Evolutionary conservation across 2,113 vertebrate genomes (phyloP).

Genomic region (Coptodon bakossiorum): DNA sequence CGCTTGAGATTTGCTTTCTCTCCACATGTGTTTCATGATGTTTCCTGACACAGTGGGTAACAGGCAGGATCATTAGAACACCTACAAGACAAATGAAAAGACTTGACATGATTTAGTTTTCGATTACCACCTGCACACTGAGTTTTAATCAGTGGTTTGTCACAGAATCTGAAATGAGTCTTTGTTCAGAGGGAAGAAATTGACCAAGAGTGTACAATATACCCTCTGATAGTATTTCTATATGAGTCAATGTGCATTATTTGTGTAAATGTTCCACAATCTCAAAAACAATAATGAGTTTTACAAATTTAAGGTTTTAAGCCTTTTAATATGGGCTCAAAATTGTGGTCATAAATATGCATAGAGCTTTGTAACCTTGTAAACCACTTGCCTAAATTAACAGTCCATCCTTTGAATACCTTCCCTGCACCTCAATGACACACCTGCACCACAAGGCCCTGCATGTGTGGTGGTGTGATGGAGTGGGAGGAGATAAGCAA

Average conservation of each 20-base stretch:
- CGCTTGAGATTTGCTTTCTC: slow-evolving; percentile 6
- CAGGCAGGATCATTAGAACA: slow-evolving; percentile 42
- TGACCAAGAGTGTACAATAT: background rate
- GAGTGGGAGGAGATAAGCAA: background rate
- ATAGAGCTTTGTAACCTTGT: background rate
- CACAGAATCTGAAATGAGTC: background rate
- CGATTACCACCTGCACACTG: slow-evolving; percentile 9
- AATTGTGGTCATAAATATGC: background rate
- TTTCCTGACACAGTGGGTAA: slow-evolving; percentile 37
- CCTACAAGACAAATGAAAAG: slow-evolving; percentile 18
- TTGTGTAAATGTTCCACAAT: background rate
- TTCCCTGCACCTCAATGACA: background rate
- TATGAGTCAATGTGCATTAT: background rate
- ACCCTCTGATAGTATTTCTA: background rate
- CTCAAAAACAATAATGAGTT: background rate
- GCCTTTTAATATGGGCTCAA: background rate
- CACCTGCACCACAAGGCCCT: background rate
- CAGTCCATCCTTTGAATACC: background rate
- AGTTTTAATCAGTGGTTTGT: background rate
- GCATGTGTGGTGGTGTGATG: background rate
- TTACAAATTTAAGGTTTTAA: background rate
- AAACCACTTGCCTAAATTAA: background rate
- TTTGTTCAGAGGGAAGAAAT: background rate
- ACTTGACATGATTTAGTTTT: slow-evolving; percentile 7
- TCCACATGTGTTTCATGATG: background rate